Conservation (phyloP, 2,888 invertebrate species). For the Drosophila meridionalis region DNA sequence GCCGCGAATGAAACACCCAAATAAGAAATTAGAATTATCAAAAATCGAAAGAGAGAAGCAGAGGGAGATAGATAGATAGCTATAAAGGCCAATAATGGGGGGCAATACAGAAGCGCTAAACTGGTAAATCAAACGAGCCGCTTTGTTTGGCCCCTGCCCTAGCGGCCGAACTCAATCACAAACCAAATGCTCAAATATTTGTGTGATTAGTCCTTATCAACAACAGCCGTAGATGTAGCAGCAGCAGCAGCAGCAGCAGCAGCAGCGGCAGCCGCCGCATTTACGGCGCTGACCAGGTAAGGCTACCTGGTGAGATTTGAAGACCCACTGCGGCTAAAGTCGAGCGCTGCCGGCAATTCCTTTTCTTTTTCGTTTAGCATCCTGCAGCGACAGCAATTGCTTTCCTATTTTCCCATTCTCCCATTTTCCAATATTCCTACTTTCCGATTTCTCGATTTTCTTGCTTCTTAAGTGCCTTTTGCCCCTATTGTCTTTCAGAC, state of each 20-base stretch:
- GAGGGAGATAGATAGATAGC: not conserved
- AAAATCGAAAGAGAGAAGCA: not conserved
- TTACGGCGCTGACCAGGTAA: conserved; percentile 12
- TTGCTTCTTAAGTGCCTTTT: conserved; percentile 33
- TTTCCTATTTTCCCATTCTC: conserved; percentile 56
- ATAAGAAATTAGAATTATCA: conserved; percentile 68
- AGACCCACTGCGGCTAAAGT: conserved; percentile 76
- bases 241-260: conserved; percentile 37
- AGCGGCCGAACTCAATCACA: conserved; percentile 68
- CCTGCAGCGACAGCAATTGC: conserved; percentile 76
- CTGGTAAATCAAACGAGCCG: conserved; percentile 70
- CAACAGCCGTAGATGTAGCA: conserved; percentile 36
- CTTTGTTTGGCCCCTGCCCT: conserved; percentile 47
- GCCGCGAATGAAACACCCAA: conserved; percentile 48
- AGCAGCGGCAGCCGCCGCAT: conserved; percentile 31
- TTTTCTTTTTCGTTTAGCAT: conserved; percentile 66
- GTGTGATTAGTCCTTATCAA: conserved; percentile 83
- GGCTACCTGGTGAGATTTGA: conserved; percentile 25
- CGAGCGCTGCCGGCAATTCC: conserved; percentile 68
- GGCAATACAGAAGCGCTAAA: conserved; percentile 83
- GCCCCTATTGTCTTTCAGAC: conserved; percentile 74
- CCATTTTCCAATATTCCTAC: conserved; percentile 48
- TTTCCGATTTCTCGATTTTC: conserved; percentile 13
- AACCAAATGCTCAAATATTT: conserved; percentile 82
- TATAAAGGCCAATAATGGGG: conserved; percentile 22